Base-by-base conservation (phyloP, 1,140 invertebrate species). In the Coptotermes formosanus region DNA sequence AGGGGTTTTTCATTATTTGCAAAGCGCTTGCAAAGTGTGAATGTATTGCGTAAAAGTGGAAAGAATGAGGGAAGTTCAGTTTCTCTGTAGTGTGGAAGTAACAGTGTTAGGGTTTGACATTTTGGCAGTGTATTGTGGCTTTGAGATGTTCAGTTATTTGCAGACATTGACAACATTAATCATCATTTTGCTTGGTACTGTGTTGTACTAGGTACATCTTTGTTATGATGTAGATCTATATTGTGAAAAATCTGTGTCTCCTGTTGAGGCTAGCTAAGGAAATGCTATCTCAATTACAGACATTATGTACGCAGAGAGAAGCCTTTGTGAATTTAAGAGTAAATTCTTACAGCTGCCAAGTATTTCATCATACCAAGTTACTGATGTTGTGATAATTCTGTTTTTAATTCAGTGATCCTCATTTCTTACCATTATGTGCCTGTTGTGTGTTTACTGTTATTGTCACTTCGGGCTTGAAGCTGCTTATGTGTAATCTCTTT, bases 401-500 rank as follows among this genome's bases (percentile, higher is more conserved):
- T n/a, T 21, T 83, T 55, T 19, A 48, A 55, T 55, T 55, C 19
- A 55, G 19, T 19, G 52, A 55, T 55, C 52, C 52, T 19, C 14
- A 30, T 45, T 45, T 43, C 44, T 45, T 83, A n/a, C 25, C 32
- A 16, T 82, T 82, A 16, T 82, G 14, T 7, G 25, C 23, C 32
- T 45, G 8, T 23, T 84, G 45, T 59, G 43, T 64, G 48, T 55
- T 55, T 11, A 23, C 19, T 38, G n/a, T 55, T 23, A 0, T 30
- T 38, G 48, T 84, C 83, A 84, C 83, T 52, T 84, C 30, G 38
- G 8, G 48, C 59, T 45, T 48, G 19, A 84, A 52, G 83, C 59
- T 55, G 59, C 83, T 48, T 52, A 11, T 83, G 9, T 64, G 59
- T 84, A 16, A 64, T 52, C 83, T 21, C 59, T 83, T 84, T 84